Conservation (phyloP, 2,797 vertebrate genomes). For the Hippocampus kuda region DNA sequence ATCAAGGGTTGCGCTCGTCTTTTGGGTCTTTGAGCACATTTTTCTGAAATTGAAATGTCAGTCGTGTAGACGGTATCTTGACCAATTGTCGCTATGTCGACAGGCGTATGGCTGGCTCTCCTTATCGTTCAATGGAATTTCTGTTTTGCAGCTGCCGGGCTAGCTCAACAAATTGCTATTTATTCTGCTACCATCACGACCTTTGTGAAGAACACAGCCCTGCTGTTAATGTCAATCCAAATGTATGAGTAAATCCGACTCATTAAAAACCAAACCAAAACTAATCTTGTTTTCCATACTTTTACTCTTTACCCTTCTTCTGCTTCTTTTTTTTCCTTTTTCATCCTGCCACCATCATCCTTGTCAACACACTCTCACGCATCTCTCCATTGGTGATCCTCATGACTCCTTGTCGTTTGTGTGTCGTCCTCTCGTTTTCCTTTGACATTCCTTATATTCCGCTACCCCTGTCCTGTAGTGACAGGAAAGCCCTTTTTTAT, state of each 20-base stretch:
- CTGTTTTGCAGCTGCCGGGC: neutral
- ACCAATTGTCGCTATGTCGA: neutral
- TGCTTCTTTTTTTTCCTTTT: neutral
- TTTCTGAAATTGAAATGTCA: neutral
- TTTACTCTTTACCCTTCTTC: slow-evolving; percentile 2
- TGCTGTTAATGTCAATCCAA: neutral
- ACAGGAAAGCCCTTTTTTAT: slow-evolving; percentile 87
- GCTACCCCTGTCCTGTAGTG: slow-evolving; percentile 56
- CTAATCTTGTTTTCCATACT: slow-evolving; percentile 5
- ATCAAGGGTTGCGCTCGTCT: neutral
- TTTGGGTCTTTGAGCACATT: neutral
- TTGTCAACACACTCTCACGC: neutral
- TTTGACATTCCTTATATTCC: neutral
- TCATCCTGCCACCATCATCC: neutral
- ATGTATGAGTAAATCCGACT: neutral
- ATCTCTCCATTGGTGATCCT: neutral
- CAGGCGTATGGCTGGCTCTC: neutral
- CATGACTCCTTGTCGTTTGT: neutral
- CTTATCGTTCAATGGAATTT: neutral
- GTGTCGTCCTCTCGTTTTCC: neutral
- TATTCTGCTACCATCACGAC: neutral
- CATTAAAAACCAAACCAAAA: neutral
- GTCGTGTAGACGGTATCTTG: neutral
- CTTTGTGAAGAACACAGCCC: neutral
- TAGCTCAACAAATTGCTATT: neutral